Base-by-base conservation (phyloP, 2,113 vertebrate genomes). In the Chamaea fasciata region DNA sequence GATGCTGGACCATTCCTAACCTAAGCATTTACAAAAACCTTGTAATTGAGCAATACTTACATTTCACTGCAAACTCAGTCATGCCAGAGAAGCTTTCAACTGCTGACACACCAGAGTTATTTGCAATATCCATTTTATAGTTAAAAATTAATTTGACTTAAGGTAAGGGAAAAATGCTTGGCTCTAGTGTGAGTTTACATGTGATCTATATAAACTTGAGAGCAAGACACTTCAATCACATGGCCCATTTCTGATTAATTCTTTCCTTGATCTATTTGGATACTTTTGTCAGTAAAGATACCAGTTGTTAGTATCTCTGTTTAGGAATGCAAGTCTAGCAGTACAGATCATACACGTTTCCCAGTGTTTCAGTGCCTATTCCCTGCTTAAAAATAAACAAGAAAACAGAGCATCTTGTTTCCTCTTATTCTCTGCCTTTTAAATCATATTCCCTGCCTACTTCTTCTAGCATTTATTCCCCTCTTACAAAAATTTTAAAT, bases 381-480 rank as follows among this genome's bases (percentile, higher is more conserved):
- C 62, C 20, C 31, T 15, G 33, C 52, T 90, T 75, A 47, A 47
- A 87, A 90, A 65, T 42, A 2, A 73, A 23, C 13, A 77, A 89
- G 24, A 6, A 35, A 67, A 22, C 7, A 57, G 24, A 75, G 7
- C 3, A 39, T 14, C 9, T 37, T 20, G 22, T 75, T 87, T 75
- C 35, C 22, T 71, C 24, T 13, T 62, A 9, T 35, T 55, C 2
- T 82, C n/a, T 3, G 4, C 10, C 28, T 90, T 83, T 78, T 28
- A 77, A 67, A 57, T 44, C 7, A 31, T 28, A 49, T 42, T 88
- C 6, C 47, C 22, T 50, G 7, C 7, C 26, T 46, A 4, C 14
- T 71, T 46, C 17, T 76, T 57, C 42, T 55, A 22, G 14, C 0
- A 0, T 4, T 83, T 74, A 6, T 3, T 8, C 5, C 3, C 2